Base-by-base conservation (phyloP, 2,113 vertebrate genomes). In the Tetrao urogallus region DNA sequence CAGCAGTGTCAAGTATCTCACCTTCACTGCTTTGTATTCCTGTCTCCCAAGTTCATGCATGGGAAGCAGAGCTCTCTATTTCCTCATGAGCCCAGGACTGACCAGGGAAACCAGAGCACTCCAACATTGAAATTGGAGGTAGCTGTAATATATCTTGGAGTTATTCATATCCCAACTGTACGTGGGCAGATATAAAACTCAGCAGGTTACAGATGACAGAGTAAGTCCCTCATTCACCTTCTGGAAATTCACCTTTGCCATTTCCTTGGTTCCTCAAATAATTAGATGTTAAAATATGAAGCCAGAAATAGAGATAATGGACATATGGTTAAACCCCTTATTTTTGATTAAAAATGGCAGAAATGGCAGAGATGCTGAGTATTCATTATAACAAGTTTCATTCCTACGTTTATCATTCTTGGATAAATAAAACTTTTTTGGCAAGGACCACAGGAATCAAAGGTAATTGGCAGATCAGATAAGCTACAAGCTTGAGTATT, bases 31-130 rank as follows among this genome's bases (percentile, higher is more conserved):
- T 78, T 30, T 40, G n/a, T 30, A 32, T 34, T 8, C 5, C 2
- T 0, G 0, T 6, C 17, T 43, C 38, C 63, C 30, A 27, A 32
- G 30, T 18, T 43, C 25, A 15, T 30, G 18, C 6, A 0, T 0
- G 4, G 1, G 16, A 12, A 28, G 17, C 8, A n/a, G 38, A 61
- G 38, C 25, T 18, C 36, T 36, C 11, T 0, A 15, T 34, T 30
- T 16, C 24, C 4, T 8, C 20, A 12, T 0, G 1, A 85, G 18
- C 3, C 10, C 28, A 4, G 1, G 7, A 11, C 10, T 50, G 34
- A 42, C 22, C 4, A 71, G 56, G 16, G 66, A 47, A 56, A 79
- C 45, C 11, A 36, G 36, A 70, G 15, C 2, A 43, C 34, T 72
- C 24, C 43, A 42, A 2, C 0, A 0, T 3, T 22, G 54, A 88